Conservation (phyloP, 2,113 vertebrate genomes). For the Himantopus leucocephalus region DNA sequence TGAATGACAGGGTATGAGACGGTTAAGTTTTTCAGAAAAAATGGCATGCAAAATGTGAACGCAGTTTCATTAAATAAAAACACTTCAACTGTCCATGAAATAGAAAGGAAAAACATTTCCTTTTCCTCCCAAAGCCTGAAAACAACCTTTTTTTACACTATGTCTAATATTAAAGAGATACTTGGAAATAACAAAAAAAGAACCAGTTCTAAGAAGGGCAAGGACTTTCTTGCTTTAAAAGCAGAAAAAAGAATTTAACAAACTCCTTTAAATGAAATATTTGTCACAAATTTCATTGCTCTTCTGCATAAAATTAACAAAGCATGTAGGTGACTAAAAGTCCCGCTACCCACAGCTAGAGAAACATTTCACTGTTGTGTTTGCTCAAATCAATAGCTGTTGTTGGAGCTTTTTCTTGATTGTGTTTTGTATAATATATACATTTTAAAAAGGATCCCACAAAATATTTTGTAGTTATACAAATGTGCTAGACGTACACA, state of each 20-base stretch:
- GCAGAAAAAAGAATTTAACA: neutral
- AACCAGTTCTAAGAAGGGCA: slow-evolving; percentile 12
- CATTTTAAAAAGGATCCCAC: neutral
- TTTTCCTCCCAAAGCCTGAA: neutral
- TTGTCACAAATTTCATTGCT: slow-evolving; percentile 36
- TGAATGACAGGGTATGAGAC: neutral
- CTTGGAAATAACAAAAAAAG: slow-evolving; percentile 35
- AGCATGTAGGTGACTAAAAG: neutral
- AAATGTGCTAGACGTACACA: neutral
- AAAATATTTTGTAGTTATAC: neutral
- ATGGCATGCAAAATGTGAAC: neutral
- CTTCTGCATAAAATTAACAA: slow-evolving; percentile 45
- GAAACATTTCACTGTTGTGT: neutral
- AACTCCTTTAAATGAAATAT: slow-evolving; percentile 39
- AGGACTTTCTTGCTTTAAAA: slow-evolving; percentile 52
- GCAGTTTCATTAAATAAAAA: slow-evolving; percentile 20
- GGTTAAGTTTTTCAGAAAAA: neutral
- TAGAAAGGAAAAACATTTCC: neutral
- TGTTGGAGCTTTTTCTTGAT: neutral
- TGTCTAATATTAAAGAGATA: neutral
- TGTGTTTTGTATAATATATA: neutral
- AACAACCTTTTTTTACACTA: neutral
- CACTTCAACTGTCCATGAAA: neutral
- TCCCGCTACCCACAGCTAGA: neutral
- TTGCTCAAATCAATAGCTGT: neutral